Conservation (phyloP, 2,888 invertebrate genomes). For the Drosophila meridiana region DNA sequence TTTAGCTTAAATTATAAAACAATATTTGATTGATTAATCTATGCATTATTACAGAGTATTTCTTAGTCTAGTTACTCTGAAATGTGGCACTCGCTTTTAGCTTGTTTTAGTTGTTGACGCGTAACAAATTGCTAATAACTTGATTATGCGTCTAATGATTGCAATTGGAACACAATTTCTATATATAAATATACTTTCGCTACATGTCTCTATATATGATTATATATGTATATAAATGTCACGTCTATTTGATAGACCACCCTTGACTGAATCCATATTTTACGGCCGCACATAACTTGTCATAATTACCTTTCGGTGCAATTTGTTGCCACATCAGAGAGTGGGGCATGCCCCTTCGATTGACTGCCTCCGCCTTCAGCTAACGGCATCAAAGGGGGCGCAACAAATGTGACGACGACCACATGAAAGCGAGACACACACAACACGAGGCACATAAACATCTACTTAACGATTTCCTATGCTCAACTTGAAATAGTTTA, state of each 20-base stretch:
- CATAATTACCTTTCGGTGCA: conserved; percentile 66
- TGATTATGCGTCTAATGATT: conserved; percentile 75
- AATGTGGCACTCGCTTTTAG: neutral
- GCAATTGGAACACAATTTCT: conserved; percentile 52
- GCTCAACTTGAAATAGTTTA: conserved; percentile 29
- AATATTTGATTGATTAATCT: neutral
- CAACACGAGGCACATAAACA: conserved; percentile 68
- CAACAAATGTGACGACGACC: conserved; percentile 71
- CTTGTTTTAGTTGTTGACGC: conserved; percentile 56
- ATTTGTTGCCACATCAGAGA: conserved; percentile 74
- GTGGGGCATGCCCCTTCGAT: conserved; percentile 45
- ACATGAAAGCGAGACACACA: conserved; percentile 66
- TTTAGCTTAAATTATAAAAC: neutral
- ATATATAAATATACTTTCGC: conserved; percentile 22
- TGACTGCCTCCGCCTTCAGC: conserved; percentile 12
- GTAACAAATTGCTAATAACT: conserved; percentile 75
- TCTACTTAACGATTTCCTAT: conserved; percentile 80
- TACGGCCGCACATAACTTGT: conserved; percentile 59
- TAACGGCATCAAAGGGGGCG: conserved; percentile 59
- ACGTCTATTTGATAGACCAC: conserved; percentile 47
- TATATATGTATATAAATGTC: conserved; percentile 9
- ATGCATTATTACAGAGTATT: conserved; percentile 11
- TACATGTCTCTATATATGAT: conserved; percentile 2
- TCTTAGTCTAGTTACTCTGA: too few relatives aligned
- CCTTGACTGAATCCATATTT: conserved; percentile 51